Percentiles rank a stretch among this genome's conserved stretches.
These are phyloP conservation scores for Pseudolaguvia tuberculata DNA, from an alignment of 2,113 vertebrate species.

Conservation along the genomic window DNA sequence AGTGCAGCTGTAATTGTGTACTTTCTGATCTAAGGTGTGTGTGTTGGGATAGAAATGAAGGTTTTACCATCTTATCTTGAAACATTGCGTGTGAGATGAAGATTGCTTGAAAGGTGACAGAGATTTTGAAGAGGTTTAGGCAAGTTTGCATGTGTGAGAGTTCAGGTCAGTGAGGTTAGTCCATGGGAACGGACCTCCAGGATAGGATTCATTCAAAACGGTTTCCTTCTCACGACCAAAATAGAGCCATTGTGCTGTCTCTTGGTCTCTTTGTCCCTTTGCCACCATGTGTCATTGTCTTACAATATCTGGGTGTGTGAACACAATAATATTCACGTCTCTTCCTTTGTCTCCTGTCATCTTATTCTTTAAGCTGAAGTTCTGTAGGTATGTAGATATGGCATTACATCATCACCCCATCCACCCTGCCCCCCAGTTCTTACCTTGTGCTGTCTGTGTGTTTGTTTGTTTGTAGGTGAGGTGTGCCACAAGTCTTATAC, in stretches of 20 bases:
- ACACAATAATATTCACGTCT: slow-evolving; percentile 67
- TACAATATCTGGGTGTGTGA: slow-evolving; percentile 78
- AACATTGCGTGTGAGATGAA: slow-evolving; percentile 16
- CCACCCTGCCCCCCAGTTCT: neutral
- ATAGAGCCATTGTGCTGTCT: slow-evolving; percentile 99
- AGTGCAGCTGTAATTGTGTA: slow-evolving; percentile 25
- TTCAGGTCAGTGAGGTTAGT: slow-evolving; percentile 55
- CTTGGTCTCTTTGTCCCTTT: slow-evolving; percentile 69
- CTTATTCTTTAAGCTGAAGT: slow-evolving; percentile 1
- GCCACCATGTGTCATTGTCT: slow-evolving; percentile 76
- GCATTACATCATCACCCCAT: slow-evolving; percentile 17
- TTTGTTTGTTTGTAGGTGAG: slow-evolving; percentile 89
- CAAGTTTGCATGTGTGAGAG: slow-evolving; percentile 4
- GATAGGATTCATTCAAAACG: slow-evolving; percentile 99
- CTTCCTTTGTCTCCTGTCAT: neutral
- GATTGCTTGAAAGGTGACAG: neutral
- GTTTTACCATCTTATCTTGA: slow-evolving; percentile 22
- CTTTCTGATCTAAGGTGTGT: slow-evolving; percentile 38
- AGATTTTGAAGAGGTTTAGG: slow-evolving; percentile 16
- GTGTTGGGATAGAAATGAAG: slow-evolving; percentile 9
- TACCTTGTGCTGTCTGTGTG: slow-evolving; percentile 63
- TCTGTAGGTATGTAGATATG: slow-evolving; percentile 33
- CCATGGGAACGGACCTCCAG: slow-evolving; percentile 98
- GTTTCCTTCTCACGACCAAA: slow-evolving; percentile 96
- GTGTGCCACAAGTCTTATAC: slow-evolving; percentile 99